phyloP scores from a whole-genome alignment of 2,797 vertebrate species.

The Karalla daura region DNA sequence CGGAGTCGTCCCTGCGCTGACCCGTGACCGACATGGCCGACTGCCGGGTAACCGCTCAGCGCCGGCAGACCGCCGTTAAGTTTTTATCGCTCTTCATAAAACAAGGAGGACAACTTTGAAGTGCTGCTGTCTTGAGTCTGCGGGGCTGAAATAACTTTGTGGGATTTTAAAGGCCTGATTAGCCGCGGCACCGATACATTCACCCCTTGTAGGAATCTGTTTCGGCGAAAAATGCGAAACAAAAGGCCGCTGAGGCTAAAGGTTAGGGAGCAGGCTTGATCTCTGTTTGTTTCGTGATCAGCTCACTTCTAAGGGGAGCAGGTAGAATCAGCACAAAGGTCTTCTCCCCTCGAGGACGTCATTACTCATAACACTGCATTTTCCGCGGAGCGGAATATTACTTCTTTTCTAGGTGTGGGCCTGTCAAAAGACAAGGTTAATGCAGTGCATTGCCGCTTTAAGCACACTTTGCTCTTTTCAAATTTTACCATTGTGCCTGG shows the following conservation, averaged over 20 bases:
- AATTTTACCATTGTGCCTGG: slow-evolving; percentile 77
- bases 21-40: slow-evolving; percentile 46
- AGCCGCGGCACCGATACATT: not conserved
- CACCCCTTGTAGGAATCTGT: not conserved
- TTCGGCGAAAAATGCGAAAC: not conserved
- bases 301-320: slow-evolving; percentile 37
- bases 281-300: slow-evolving; percentile 26
- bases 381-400: slow-evolving; percentile 69
- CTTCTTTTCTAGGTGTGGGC: slow-evolving; percentile 79
- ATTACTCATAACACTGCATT: slow-evolving; percentile 67
- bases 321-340: slow-evolving; percentile 56
- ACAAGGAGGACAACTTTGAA: slow-evolving; percentile 42
- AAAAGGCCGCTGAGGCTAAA: slow-evolving; percentile 8
- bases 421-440: slow-evolving; percentile 83
- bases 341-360: slow-evolving; percentile 39
- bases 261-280: slow-evolving; percentile 21
- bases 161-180: not conserved
- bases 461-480: slow-evolving; percentile 85
- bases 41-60: slow-evolving; percentile 55
- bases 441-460: slow-evolving; percentile 76
- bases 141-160: not conserved
- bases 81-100: slow-evolving; percentile 62
- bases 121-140: not conserved
- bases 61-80: slow-evolving; percentile 22
- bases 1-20: slow-evolving; percentile 61